These are phyloP conservation scores for Phasia obesa DNA, from an alignment of 2,888 invertebrate genomes.

Conservation along the genomic window DNA sequence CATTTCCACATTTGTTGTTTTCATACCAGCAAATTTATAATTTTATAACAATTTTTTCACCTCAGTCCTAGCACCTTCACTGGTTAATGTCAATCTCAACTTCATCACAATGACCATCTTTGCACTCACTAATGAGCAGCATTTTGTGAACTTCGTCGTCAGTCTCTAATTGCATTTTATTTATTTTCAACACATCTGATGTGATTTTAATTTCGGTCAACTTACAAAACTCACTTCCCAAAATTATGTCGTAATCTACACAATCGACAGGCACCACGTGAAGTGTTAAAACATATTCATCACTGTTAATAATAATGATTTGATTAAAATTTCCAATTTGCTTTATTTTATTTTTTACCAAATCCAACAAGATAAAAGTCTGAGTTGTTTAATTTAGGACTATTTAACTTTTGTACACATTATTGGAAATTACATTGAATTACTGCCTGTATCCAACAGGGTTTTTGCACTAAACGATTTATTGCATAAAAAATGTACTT, in stretches of 20 bases:
- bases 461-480: too few relatives aligned
- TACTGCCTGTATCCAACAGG: too few relatives aligned
- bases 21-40: too few relatives aligned
- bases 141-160: neutral
- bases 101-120: conserved; percentile 61
- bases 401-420: neutral
- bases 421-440: neutral
- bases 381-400: neutral
- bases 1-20: conserved; percentile 70
- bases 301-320: conserved; percentile 7
- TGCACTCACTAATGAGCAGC: neutral
- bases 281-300: neutral
- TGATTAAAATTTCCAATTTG: neutral
- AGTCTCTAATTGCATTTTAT: conserved; percentile 8
- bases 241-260: conserved; percentile 7
- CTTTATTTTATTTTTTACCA: conserved; percentile 7
- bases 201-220: conserved; percentile 16
- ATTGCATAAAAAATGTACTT: too few relatives aligned
- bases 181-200: too few relatives aligned
- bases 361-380: neutral
- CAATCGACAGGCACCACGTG: neutral
- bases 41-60: too few relatives aligned
- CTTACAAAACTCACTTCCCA: conserved; percentile 12
- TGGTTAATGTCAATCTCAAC: conserved; percentile 73
- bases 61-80: too few relatives aligned